Evolutionary conservation across 2,797 vertebrate genomes (phyloP), one percentile per base, ranked within the genome.

Genomic region (Rhynchotus rufescens): DNA sequence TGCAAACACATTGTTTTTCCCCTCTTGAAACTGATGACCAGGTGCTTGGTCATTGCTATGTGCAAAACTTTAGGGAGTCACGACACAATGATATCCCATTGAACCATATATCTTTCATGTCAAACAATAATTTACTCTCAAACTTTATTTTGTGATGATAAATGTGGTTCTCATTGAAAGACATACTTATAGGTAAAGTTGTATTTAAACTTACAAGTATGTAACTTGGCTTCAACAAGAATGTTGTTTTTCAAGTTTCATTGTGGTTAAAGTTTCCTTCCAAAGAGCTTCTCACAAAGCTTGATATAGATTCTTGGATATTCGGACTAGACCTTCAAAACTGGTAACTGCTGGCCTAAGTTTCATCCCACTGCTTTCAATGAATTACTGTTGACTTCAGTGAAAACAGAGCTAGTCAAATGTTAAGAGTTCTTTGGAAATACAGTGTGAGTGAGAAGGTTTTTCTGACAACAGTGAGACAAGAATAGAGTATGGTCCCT

Each of bases 261-360:
- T 84, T 77, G 73, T 1, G 9, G n/a, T 49, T 20, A 44, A 89
- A 82, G 9, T 69, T 88, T 86, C 60, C 23, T 89, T 81, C 64
- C 16, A 68, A 25, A 84, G 36, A 90, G 25, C 20, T 40, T 84
- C 60, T 85, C 40, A 90, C 17, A 82, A 82, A 91, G 61, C 65
- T 81, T 52, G 73, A 40, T 14, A 88, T 45, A 84, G 81, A 88
- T 68, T 90, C 80, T 26, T 74, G 61, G 42, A 90, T 60, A 95
- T 81, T 92, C 89, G 82, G 45, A 10, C 71, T 13, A 8, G 36
- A 91, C 62, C 92, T 91, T 94, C 30, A 52, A 72, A 89, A 80
- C 30, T 92, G 52, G 76, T 93, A 91, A 74, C 38, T 74, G 36
- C 8, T 90, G 71, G 61, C 30, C 52, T 74, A 81, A 64, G 23